A percentile compares a stretch with the other conserved stretches of the same genome.
Conservation (phyloP, 2,797 vertebrate species). For the Diglossa cyanea region DNA sequence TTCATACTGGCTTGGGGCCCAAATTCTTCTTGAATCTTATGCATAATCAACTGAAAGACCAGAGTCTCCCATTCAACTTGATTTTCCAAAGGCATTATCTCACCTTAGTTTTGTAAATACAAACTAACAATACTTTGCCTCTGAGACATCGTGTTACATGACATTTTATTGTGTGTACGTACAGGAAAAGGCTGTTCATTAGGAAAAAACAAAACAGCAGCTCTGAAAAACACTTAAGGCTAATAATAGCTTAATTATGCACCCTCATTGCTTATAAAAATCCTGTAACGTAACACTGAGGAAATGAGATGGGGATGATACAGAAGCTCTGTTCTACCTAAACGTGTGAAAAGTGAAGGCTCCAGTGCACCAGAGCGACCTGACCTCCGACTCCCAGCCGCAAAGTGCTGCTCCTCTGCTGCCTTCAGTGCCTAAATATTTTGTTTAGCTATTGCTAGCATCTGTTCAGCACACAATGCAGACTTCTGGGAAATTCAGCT, state of each 20-base stretch:
- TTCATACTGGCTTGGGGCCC: background rate
- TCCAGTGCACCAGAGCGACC: background rate
- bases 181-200: slow-evolving; percentile 19
- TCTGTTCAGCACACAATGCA: background rate
- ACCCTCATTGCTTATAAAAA: background rate
- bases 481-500: background rate
- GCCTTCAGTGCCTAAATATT: background rate
- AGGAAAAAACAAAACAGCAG: slow-evolving; percentile 22
- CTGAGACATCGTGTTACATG: fast-evolving
- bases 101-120: background rate
- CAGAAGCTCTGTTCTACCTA: background rate
- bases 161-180: background rate
- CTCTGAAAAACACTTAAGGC: slow-evolving; percentile 14
- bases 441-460: background rate
- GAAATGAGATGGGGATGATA: background rate
- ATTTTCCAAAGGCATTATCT: background rate
- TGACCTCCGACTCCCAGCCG: fast-evolving
- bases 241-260: slow-evolving; percentile 14
- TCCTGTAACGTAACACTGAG: background rate
- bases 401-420: background rate
- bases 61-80: background rate
- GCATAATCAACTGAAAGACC: background rate
- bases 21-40: background rate
- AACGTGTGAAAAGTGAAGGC: background rate
- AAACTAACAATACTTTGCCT: background rate